Evolutionary conservation across 2,113 vertebrate genomes (phyloP), one percentile per base, ranked within the genome.

Genomic region (Amia ocellicauda): DNA sequence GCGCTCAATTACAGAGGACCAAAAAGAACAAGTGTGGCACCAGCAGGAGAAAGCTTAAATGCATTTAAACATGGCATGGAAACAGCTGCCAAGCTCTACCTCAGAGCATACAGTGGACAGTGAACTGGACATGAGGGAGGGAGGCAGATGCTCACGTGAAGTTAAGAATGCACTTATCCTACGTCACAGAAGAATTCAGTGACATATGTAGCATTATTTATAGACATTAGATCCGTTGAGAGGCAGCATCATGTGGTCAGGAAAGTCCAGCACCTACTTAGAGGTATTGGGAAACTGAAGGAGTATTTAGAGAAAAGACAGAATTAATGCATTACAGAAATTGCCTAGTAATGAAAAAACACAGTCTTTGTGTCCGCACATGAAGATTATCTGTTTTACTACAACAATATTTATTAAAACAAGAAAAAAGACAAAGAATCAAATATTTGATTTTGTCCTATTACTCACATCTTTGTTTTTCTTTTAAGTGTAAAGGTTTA

Each of bases 201-300:
- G 55, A 51, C 55, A 58, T n/a, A 50, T 41, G 47, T 16, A 36
- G 11, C 14, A 2, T 27, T 66, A 60, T 66, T 52, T 60, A 19
- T 66, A 58, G 55, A 11, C 20, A 2, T n/a, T 56, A 26, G 19
- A 47, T 57, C 43, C 55, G 10, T 19, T 58, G 55, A 58, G 43
- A 36, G 11, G 31, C 31, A 1, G 31, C 31, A 7, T 11, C 31
- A 36, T 36, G 31, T 36, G 31, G 5, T 36, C 31, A 36, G 5
- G n/a, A 36, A 36, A 36, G 31, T 36, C 31, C 31, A 36, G 1
- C 1, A 42, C 20, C 27, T 43, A 26, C 41, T 64, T 23, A 65
- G 43, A 58, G 13, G 42, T 27, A 1, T 40, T 19, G 22, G 31
- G 22, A 26, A 36, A 58, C 24, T 19, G 17, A 22, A 31, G 54